A percentile compares a stretch with the other conserved stretches of the same genome.
Evolutionary conservation across 2,888 invertebrate species (phyloP).

Genomic region (Eucriotettix oculatus): DNA sequence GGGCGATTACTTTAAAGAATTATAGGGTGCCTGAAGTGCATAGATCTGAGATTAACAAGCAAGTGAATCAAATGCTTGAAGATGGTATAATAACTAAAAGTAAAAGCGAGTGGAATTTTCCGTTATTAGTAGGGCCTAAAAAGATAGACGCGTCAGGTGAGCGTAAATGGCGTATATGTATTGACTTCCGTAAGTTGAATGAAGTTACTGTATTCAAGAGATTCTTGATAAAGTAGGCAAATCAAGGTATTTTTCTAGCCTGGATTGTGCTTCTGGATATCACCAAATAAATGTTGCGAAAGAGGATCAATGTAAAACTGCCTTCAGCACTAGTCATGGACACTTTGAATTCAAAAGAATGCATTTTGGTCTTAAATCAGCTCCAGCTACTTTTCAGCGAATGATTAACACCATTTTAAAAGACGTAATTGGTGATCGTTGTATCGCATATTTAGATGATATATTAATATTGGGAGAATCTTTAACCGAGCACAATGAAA

Average conservation of each 20-base stretch:
- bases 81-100: background rate
- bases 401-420: slow-evolving; percentile 18
- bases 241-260: slow-evolving; percentile 18
- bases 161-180: slow-evolving; percentile 2
- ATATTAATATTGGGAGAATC: slow-evolving; percentile 10
- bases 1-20: too few species aligned
- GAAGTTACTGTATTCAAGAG: background rate
- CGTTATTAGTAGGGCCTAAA: slow-evolving; percentile 18
- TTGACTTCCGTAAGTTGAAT: slow-evolving; percentile 16
- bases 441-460: slow-evolving; percentile 19
- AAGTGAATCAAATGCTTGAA: background rate
- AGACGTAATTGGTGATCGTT: slow-evolving; percentile 15
- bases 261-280: slow-evolving; percentile 20
- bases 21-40: background rate
- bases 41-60: background rate
- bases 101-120: slow-evolving; percentile 7
- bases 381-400: slow-evolving; percentile 21
- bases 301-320: slow-evolving; percentile 17
- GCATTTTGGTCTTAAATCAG: slow-evolving; percentile 19
- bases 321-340: slow-evolving; percentile 13
- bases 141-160: slow-evolving; percentile 14
- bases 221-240: slow-evolving; percentile 13
- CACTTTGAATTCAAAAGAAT: slow-evolving; percentile 17
- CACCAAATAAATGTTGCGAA: slow-evolving; percentile 18
- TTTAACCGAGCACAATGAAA: background rate